Evolutionary conservation across 2,113 vertebrate genomes (phyloP).

Genomic region (Semnopithecus entellus): DNA sequence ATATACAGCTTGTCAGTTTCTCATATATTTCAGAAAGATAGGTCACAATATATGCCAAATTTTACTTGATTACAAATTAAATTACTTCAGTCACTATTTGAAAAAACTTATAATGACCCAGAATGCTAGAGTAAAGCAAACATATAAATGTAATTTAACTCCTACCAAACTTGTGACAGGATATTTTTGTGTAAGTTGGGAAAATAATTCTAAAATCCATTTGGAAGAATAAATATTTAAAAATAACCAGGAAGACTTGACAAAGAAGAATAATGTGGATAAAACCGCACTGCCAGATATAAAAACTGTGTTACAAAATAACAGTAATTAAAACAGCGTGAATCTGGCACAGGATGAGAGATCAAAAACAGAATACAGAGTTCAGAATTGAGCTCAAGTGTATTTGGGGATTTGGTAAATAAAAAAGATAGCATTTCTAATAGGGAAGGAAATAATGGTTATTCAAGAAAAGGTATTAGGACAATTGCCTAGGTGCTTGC

Average conservation of each 20-base stretch:
- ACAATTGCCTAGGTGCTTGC: not conserved
- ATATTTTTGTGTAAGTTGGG: constrained; percentile 34
- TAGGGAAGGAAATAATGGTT: not conserved
- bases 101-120: constrained; percentile 4
- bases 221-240: constrained; percentile 60
- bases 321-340: constrained; percentile 65
- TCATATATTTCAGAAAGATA: constrained; percentile 10
- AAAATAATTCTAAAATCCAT: constrained; percentile 53
- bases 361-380: constrained; percentile 46
- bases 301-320: constrained; percentile 66
- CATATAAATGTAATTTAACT: constrained; percentile 46
- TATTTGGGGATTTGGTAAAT: constrained; percentile 36
- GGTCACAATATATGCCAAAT: constrained; percentile 16
- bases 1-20: not conserved
- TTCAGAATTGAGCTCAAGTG: constrained; percentile 44
- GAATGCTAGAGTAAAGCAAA: not conserved
- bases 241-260: constrained; percentile 48
- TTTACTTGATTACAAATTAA: constrained; percentile 33
- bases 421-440: constrained; percentile 25
- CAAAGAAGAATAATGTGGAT: constrained; percentile 41
- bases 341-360: constrained; percentile 42
- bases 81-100: constrained; percentile 7
- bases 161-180: not conserved
- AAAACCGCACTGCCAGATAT: constrained; percentile 46
- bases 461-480: not conserved